Conservation (phyloP, 2,888 invertebrate genomes). For the Apotomis betuletana region DNA sequence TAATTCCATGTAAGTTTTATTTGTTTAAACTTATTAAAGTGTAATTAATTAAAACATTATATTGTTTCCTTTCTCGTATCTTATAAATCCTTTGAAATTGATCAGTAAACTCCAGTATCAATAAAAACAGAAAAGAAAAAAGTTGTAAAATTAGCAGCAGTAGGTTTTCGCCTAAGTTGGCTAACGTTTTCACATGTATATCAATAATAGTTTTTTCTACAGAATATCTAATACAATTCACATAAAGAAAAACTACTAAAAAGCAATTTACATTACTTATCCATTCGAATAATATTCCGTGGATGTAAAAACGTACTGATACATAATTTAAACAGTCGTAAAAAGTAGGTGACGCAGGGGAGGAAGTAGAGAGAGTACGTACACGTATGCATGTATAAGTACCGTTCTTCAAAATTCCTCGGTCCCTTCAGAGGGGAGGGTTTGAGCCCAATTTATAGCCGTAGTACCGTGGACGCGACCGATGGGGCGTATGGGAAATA, state of each 20-base stretch:
- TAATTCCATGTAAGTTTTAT: slow-evolving; percentile 75
- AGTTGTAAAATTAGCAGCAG: too few species aligned
- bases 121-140: not conserved
- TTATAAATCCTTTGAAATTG: too few species aligned
- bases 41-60: slow-evolving; percentile 63
- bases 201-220: too few species aligned
- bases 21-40: slow-evolving; percentile 81
- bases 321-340: slow-evolving; percentile 17
- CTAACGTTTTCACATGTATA: too few species aligned
- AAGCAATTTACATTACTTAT: too few species aligned
- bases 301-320: not conserved
- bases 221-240: too few species aligned
- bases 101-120: not conserved
- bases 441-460: slow-evolving; percentile 35
- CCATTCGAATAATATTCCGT: too few species aligned
- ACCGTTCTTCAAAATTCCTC: slow-evolving; percentile 33
- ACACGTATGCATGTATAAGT: slow-evolving; percentile 31
- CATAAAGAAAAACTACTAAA: too few species aligned
- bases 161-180: too few species aligned
- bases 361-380: slow-evolving; percentile 12
- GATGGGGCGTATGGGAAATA: slow-evolving; percentile 24
- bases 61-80: slow-evolving; percentile 47
- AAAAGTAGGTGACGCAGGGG: slow-evolving; percentile 29
- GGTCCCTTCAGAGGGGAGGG: slow-evolving; percentile 27
- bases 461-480: slow-evolving; percentile 18